These are phyloP conservation scores for Murina feae DNA, from an alignment of 2,113 vertebrate genomes.

Conservation along the genomic window DNA sequence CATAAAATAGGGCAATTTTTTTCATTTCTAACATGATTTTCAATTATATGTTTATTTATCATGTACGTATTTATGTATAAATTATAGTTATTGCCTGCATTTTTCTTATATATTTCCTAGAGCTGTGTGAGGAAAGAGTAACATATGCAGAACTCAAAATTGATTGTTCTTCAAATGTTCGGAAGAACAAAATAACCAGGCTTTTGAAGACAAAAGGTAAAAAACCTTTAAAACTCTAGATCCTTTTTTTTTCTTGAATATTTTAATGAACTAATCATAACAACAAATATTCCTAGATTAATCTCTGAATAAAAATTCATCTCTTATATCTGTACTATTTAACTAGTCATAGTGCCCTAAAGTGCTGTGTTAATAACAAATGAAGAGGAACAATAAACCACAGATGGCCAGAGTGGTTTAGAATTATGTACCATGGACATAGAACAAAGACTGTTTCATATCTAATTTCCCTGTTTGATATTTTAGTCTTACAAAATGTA, in stretches of 20 bases:
- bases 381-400: not conserved
- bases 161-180: not conserved
- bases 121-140: not conserved
- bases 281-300: not conserved
- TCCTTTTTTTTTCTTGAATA: not conserved
- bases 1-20: not conserved
- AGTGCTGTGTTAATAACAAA: not conserved
- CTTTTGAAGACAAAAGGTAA: conserved; percentile 27
- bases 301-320: not conserved
- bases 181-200: not conserved
- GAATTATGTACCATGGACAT: not conserved
- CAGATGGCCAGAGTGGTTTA: not conserved
- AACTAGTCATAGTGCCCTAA: not conserved
- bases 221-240: not conserved
- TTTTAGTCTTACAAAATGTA: not conserved
- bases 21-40: not conserved
- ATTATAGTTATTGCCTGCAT: not conserved
- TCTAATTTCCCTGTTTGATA: not conserved
- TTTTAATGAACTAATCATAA: not conserved
- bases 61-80: not conserved
- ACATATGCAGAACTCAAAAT: not conserved
- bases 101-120: conserved; percentile 34
- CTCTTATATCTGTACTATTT: not conserved
- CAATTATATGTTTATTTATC: not conserved
- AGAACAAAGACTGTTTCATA: not conserved